Conservation (phyloP, 2,113 vertebrate genomes). For the Ramphastos sulfuratus region DNA sequence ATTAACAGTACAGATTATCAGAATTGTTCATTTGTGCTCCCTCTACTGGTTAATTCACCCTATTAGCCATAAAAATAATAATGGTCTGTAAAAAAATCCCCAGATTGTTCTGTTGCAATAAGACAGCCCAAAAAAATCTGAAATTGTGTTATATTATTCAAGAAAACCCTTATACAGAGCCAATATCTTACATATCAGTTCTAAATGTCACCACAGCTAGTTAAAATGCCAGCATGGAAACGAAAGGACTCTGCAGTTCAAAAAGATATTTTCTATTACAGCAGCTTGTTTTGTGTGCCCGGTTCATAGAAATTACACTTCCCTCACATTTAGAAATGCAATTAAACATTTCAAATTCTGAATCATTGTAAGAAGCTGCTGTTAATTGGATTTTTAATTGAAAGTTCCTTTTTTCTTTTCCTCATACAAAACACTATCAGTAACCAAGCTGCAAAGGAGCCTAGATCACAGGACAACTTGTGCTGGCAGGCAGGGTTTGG, state of each 20-base stretch:
- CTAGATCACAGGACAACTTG: background rate
- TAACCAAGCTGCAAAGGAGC: background rate
- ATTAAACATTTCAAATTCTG: constrained; percentile 48
- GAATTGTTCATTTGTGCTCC: background rate
- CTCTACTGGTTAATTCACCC: background rate
- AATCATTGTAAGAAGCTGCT: background rate
- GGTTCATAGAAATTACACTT: background rate
- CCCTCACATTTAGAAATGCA: constrained; percentile 16
- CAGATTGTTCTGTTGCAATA: background rate
- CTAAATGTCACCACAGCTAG: background rate
- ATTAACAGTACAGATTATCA: background rate
- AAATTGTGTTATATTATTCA: background rate
- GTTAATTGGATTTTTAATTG: constrained; percentile 53
- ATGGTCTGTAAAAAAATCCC: background rate
- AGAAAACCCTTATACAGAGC: background rate
- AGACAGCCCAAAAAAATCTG: background rate
- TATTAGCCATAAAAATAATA: background rate
- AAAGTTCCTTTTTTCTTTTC: constrained; percentile 11
- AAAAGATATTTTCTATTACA: background rate
- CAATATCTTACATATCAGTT: background rate
- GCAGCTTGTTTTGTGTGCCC: background rate
- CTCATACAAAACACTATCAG: constrained; percentile 35
- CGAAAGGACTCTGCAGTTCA: background rate
- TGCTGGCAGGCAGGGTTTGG: background rate
- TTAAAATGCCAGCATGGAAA: background rate